phyloP scores from a whole-genome alignment of 2,113 vertebrate species.

The Phyllostomus hastatus region DNA sequence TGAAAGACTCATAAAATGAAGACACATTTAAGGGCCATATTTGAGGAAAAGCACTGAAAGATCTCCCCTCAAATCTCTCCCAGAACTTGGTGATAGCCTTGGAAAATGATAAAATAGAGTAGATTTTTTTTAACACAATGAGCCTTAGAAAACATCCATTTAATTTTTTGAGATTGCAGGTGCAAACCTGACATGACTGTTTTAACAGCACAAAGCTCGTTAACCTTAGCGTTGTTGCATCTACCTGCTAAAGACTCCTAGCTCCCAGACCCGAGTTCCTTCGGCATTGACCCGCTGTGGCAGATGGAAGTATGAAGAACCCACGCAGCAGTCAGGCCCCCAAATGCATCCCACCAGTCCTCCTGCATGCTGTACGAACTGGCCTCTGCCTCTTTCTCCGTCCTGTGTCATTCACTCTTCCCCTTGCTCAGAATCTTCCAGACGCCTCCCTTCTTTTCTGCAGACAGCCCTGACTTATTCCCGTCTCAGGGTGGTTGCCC shows the following conservation, averaged over 20 bases:
- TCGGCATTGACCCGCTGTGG: fast-evolving
- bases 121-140: background rate
- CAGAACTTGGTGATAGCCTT: background rate
- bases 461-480: background rate
- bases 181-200: background rate
- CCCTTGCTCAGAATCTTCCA: background rate
- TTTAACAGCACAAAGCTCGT: too few species aligned
- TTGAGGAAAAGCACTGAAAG: background rate
- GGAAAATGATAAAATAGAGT: background rate
- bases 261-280: background rate
- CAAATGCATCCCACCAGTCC: fast-evolving
- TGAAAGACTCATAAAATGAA: background rate
- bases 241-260: too few species aligned
- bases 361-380: fast-evolving
- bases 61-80: background rate
- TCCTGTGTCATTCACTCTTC: background rate
- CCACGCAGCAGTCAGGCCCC: fast-evolving
- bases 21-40: fast-evolving
- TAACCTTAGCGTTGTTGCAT: background rate
- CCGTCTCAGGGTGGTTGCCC: fast-evolving
- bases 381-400: fast-evolving
- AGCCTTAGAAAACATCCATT: background rate
- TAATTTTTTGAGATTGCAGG: background rate
- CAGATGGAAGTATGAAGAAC: background rate
- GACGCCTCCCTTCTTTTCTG: background rate